Evolutionary conservation across 2,888 invertebrate genomes (phyloP), one percentile per base, ranked within the genome.

Genomic region (Acheta domesticus): DNA sequence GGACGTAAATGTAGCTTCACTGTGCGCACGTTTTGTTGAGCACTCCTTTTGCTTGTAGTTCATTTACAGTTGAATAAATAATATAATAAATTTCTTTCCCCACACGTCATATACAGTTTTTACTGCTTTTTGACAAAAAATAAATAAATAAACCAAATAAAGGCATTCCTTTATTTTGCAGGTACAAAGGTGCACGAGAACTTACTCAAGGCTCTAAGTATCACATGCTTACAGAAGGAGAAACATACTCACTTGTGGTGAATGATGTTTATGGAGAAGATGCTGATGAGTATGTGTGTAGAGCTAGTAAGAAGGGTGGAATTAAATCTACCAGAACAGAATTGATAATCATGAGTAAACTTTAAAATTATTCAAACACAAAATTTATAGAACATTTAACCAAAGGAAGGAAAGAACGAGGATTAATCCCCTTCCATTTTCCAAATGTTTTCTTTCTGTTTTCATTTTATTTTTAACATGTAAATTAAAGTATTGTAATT

Each of bases 231-330:
- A 92, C 93, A 82, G 98, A 99, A 85, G 98, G 96, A 12, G 95
- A 98, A 84, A 88, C 86, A 2, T 93, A 97, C 85, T 93, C 93
- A 86, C 91, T 99, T 23, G 92, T 95, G 0, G 95, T 99, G 23
- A 93, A 94, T 85, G 97, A 98, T 85, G 94, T 98, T 4, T 98
- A 93, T 87, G 97, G 98, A 0, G 99, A 99, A 86, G 99, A 99
- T 87, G 97, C 98, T 0, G 99, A 99, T 87, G 99, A 99, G 87
- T 99, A 99, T 87, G 93, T 96, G 16, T 97, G 97, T 86, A 92
- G 98, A 80, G 99, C 98, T 2, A 93, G 94, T 82, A 99, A 99
- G 89, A 93, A 94, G 84, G 98, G 95, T 19, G 99, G 99, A 48
- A 93, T 95, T 49, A 96, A 97, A 87, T 96, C 96, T 79, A 98